These are phyloP conservation scores for Scaptomyza parva DNA, from an alignment of 2,888 invertebrate genomes.

Conservation along the genomic window DNA sequence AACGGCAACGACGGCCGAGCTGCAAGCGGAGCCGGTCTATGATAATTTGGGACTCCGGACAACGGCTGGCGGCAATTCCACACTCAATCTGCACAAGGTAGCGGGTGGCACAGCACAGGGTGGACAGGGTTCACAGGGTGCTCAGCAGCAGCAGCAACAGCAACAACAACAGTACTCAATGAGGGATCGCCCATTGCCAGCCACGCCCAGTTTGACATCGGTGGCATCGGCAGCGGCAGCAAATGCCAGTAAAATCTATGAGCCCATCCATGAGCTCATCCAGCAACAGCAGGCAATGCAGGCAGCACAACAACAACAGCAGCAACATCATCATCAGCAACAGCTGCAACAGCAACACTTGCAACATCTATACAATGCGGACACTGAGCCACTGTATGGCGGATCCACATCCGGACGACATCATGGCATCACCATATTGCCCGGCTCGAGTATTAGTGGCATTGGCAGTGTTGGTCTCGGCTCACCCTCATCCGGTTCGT, in stretches of 20 bases:
- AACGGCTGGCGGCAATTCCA: conserved; percentile 94
- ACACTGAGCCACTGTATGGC: conserved; percentile 83
- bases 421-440: conserved; percentile 81
- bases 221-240: conserved; percentile 70
- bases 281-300: conserved; percentile 72
- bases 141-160: conserved; percentile 64
- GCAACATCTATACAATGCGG: conserved; percentile 64
- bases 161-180: conserved; percentile 86
- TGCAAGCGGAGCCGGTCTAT: conserved; percentile 92
- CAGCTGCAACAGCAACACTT: conserved; percentile 67
- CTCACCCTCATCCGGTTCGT: conserved; percentile 29
- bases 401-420: conserved; percentile 59
- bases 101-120: conserved; percentile 17
- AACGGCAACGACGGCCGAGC: conserved; percentile 85
- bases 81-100: conserved; percentile 90
- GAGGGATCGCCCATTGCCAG: conserved; percentile 88
- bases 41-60: conserved; percentile 94
- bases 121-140: conserved; percentile 17
- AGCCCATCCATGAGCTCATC: conserved; percentile 83
- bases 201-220: conserved; percentile 86
- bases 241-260: conserved; percentile 81
- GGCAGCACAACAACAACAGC: conserved; percentile 53
- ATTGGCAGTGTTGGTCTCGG: conserved; percentile 50
- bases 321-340: conserved; percentile 59
- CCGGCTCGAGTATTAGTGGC: conserved; percentile 61